A percentile compares a stretch with the other conserved stretches of the same genome.
These are phyloP conservation scores for Blennius ocellaris DNA, from an alignment of 2,113 vertebrate genomes.

Conservation along the genomic window DNA sequence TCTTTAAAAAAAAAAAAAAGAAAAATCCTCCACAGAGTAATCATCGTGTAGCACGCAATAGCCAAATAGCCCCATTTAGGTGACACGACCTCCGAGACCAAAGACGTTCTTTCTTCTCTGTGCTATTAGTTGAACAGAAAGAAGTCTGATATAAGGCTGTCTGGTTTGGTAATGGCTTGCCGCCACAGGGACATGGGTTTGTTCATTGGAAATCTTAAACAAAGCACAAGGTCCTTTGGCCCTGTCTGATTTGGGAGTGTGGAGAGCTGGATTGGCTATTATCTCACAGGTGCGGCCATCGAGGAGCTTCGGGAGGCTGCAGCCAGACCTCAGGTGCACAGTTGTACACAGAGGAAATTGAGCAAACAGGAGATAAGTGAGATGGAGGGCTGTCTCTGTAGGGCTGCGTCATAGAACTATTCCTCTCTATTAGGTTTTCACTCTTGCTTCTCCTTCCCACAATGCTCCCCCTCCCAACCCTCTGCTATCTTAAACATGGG, in stretches of 20 bases:
- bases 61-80: slow-evolving; percentile 47
- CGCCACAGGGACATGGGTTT: slow-evolving; percentile 63
- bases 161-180: slow-evolving; percentile 69
- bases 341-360: slow-evolving; percentile 79
- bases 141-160: slow-evolving; percentile 59
- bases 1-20: background rate
- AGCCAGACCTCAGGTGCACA: slow-evolving; percentile 79
- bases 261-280: slow-evolving; percentile 76
- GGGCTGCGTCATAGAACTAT: slow-evolving; percentile 58
- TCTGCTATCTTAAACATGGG: slow-evolving; percentile 40
- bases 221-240: slow-evolving; percentile 75
- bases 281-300: slow-evolving; percentile 51
- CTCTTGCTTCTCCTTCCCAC: slow-evolving; percentile 23
- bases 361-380: slow-evolving; percentile 83
- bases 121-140: slow-evolving; percentile 56
- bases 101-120: slow-evolving; percentile 23
- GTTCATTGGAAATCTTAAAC: slow-evolving; percentile 80
- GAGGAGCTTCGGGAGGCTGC: slow-evolving; percentile 56
- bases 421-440: slow-evolving; percentile 74
- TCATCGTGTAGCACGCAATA: slow-evolving; percentile 44
- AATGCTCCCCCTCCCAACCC: slow-evolving; percentile 15
- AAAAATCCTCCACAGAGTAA: slow-evolving; percentile 32
- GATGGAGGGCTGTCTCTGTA: slow-evolving; percentile 80
- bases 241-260: slow-evolving; percentile 68
- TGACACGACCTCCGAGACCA: slow-evolving; percentile 44